Evolutionary conservation across 2,113 vertebrate species (phyloP).

Genomic region (Amazona guildingii): DNA sequence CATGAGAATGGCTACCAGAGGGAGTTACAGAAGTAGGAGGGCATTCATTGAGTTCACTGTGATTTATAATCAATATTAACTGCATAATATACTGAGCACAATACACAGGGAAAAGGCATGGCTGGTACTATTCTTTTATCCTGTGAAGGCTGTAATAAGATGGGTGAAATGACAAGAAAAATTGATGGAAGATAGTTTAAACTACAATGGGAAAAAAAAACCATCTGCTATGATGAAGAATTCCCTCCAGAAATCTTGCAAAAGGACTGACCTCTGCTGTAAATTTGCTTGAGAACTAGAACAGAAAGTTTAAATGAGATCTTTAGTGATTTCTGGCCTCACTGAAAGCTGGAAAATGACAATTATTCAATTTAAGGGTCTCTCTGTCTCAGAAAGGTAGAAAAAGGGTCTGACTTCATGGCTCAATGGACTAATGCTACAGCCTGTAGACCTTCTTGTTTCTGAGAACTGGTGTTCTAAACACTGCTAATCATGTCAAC

Average conservation of each 20-base stretch:
- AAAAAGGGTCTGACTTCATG: neutral
- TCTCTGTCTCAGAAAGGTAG: conserved; percentile 33
- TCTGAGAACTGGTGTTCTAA: conserved; percentile 20
- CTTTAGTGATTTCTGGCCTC: conserved; percentile 72
- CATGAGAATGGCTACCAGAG: neutral
- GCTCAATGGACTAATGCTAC: neutral
- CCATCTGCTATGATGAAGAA: conserved; percentile 30
- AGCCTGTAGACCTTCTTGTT: neutral
- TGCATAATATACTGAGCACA: conserved; percentile 28
- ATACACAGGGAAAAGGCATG: neutral
- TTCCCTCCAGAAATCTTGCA: conserved; percentile 53
- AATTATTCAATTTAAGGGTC: conserved; percentile 68
- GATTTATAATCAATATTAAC: conserved; percentile 72
- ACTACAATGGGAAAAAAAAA: conserved; percentile 15
- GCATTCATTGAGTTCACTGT: neutral
- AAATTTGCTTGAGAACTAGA: conserved; percentile 67
- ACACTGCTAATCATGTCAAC: conserved; percentile 23
- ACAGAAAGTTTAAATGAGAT: conserved; percentile 64
- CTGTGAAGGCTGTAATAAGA: conserved; percentile 60
- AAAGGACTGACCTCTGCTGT: conserved; percentile 38
- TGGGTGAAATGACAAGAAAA: conserved; percentile 42
- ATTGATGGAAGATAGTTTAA: conserved; percentile 40
- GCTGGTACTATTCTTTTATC: conserved; percentile 28
- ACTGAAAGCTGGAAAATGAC: conserved; percentile 59
- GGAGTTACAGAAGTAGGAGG: neutral